These are phyloP conservation scores for Pantherophis vulpinus DNA, from an alignment of 2,797 vertebrate genomes.

Conservation along the genomic window DNA sequence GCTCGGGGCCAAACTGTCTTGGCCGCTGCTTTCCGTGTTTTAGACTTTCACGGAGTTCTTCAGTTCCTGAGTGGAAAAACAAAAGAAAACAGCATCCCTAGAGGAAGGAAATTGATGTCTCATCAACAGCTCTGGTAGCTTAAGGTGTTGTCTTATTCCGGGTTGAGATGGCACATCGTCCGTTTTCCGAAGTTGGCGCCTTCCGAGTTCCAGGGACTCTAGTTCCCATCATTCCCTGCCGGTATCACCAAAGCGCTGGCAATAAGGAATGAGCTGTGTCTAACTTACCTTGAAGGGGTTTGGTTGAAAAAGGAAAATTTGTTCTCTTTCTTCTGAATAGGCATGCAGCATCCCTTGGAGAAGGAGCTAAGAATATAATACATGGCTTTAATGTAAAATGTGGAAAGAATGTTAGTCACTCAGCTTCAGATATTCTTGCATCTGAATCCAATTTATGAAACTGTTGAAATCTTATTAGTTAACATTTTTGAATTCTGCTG, in stretches of 20 bases:
- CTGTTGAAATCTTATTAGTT: rapidly evolving
- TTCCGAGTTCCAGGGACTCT: neutral
- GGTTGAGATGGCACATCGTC: neutral
- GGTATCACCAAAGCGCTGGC: neutral
- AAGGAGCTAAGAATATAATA: neutral
- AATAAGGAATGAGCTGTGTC: neutral
- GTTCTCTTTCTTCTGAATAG: neutral
- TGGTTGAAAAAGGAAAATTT: neutral
- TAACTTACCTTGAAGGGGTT: neutral
- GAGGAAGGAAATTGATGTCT: neutral
- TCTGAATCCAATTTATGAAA: neutral
- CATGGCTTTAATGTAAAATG: neutral
- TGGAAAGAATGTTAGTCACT: neutral
- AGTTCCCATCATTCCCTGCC: neutral
- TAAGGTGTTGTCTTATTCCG: neutral
- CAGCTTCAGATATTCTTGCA: neutral
- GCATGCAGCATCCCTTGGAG: neutral
- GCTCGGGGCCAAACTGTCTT: neutral
- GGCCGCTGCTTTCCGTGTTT: too few species aligned
- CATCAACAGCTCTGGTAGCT: neutral
- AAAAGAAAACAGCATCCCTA: neutral
- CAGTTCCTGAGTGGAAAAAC: neutral
- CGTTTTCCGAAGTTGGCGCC: neutral
- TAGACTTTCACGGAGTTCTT: neutral
- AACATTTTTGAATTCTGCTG: neutral